Evolutionary conservation across 2,888 invertebrate species (phyloP), one percentile per base, ranked within the genome.

Genomic region (Mesorhabditis spiculigera): DNA sequence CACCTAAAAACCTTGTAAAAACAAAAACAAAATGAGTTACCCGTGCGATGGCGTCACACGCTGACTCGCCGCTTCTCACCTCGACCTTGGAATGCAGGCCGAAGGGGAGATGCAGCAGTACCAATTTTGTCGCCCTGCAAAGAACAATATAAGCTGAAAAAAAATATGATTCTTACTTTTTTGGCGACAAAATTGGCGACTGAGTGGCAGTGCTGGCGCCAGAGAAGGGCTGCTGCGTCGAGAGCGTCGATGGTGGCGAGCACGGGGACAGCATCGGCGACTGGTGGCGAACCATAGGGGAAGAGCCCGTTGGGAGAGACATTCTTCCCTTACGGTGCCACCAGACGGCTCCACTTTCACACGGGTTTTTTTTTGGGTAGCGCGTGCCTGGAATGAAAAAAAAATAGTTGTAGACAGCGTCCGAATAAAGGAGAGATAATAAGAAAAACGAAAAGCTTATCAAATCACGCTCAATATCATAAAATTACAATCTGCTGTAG

Each of bases 31-130:
- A 28, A 67, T 70, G 76, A 8, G 76, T 67, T 42, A 78, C 58
- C 64, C 74, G 76, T 16, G 76, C 70, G 10, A 78, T 75, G 5
- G 78, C 78, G 8, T 77, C 77, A 13, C 78, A 67, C 0, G 76
- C 75, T 5, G 75, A 73, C 68, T 77, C 78, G 43, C 78, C 77
- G 13, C 74, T 71, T 42, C 76, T 70, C 8, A 78, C 82, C 73
- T 81, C 80, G n/a, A 84, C 73, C 65, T 77, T 79, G 8, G 83
- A 83, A 68, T 85, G 85, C 71, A 84, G 84, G 67, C 80, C 81
- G 69, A 86, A 85, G 13, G 85, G 85, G 64, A 85, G 75, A 76
- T 86, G 83, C 5, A 85, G 77, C 65, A 77, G 74, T 64, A 86
- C 71, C 65, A 76, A 74, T 70, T 71, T 70, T 16, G 71, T 75